Percentiles rank a stretch among this genome's conserved stretches.
Conservation (phyloP, 2,797 vertebrate species). For the Sylvia borin region DNA sequence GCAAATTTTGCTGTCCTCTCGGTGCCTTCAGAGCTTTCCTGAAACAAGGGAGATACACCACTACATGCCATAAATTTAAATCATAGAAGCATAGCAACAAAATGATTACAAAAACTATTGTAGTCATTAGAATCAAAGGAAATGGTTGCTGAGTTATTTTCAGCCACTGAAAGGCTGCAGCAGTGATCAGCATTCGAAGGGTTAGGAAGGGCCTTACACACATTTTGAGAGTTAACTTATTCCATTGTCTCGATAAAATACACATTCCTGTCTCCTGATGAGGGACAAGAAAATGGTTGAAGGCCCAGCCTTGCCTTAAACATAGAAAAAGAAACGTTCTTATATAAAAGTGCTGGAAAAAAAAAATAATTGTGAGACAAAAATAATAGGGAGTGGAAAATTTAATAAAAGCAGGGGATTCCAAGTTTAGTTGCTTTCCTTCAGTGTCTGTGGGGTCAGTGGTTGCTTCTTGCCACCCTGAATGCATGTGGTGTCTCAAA, state of each 20-base stretch:
- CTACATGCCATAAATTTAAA: not conserved
- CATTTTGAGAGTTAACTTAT: slow-evolving; percentile 2
- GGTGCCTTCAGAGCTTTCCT: not conserved
- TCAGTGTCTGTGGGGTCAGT: slow-evolving; percentile 5
- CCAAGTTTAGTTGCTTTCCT: not conserved
- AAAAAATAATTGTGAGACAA: not conserved
- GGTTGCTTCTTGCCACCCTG: not conserved
- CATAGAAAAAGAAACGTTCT: not conserved
- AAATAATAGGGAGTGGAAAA: not conserved
- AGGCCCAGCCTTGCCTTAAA: not conserved
- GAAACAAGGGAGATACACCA: not conserved
- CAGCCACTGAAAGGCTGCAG: slow-evolving; percentile 20
- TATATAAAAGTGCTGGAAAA: not conserved
- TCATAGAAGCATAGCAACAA: not conserved
- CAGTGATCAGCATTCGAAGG: not conserved
- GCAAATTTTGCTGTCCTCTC: not conserved
- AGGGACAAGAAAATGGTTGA: not conserved
- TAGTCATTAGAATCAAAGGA: slow-evolving; percentile 2
- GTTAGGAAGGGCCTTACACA: not conserved
- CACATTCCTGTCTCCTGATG: not conserved
- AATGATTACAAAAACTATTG: slow-evolving; percentile 33
- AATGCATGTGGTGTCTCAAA: not conserved
- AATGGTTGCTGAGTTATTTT: not conserved
- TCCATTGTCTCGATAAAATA: slow-evolving; percentile 13
- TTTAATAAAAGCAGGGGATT: slow-evolving; percentile 24